phyloP scores from a whole-genome alignment of 2,797 vertebrate species.

The Calcarius lapponicus region DNA sequence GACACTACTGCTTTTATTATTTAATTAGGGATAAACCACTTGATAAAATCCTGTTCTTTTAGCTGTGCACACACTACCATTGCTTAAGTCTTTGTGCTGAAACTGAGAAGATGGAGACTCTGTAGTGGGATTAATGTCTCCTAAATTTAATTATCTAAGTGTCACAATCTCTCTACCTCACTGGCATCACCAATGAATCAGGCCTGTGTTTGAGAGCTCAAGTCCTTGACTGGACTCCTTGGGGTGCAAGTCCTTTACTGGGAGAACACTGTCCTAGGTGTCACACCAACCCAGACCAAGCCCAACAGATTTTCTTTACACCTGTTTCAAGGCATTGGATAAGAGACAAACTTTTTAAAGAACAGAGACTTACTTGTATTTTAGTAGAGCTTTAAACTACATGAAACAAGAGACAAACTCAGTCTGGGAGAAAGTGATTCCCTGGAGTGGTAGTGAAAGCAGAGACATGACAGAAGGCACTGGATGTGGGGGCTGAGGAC shows the following conservation, averaged over 20 bases:
- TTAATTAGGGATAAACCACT: background rate
- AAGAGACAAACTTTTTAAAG: background rate
- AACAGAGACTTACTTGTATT: background rate
- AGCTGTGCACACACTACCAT: background rate
- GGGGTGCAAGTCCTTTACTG: background rate
- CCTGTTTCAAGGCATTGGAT: background rate
- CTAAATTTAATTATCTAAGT: background rate
- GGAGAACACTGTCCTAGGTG: background rate
- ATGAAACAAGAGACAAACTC: background rate
- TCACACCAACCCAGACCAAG: background rate
- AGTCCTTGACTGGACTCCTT: background rate
- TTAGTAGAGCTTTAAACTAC: background rate
- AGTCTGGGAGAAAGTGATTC: background rate
- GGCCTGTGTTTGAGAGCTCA: background rate
- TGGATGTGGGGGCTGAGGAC: background rate
- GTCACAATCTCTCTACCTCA: background rate
- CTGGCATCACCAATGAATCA: background rate
- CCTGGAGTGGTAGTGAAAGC: background rate
- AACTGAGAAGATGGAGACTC: background rate
- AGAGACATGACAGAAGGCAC: accelerated
- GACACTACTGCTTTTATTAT: background rate
- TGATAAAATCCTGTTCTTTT: background rate
- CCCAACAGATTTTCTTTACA: background rate
- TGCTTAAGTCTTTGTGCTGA: background rate
- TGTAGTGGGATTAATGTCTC: background rate